Evolutionary conservation across 2,113 vertebrate genomes (phyloP).

Genomic region (Spilogale gracilis): DNA sequence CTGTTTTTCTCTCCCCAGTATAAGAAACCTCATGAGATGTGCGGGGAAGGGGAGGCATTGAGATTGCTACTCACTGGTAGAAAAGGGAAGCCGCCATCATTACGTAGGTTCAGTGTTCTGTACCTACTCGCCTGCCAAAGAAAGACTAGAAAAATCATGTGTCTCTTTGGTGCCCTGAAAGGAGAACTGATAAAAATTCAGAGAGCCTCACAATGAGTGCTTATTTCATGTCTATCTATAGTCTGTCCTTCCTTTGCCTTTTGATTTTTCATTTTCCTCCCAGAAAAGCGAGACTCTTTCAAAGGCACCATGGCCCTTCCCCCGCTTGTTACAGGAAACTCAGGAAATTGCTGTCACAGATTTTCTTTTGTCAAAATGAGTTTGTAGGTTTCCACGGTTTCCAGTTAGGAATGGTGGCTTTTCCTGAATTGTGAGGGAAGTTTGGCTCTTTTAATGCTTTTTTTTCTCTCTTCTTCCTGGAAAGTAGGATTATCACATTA

Average conservation of each 20-base stretch:
- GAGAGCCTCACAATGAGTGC: neutral
- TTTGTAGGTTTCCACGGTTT: neutral
- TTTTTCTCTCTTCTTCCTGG: neutral
- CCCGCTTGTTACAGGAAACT: neutral
- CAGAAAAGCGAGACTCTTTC: slow-evolving; percentile 6
- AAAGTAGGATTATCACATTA: neutral
- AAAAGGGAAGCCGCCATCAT: neutral
- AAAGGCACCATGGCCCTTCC: neutral
- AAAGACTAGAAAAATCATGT: neutral
- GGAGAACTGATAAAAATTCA: neutral
- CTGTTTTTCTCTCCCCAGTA: accelerated
- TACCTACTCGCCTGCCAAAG: neutral
- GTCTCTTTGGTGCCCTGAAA: neutral
- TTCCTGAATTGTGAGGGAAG: neutral
- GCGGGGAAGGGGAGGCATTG: neutral
- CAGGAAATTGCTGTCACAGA: neutral
- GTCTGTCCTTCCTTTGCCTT: neutral
- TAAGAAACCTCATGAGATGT: neutral
- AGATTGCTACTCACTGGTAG: neutral
- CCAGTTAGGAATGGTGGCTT: neutral
- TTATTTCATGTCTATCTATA: neutral
- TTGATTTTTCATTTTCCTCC: neutral
- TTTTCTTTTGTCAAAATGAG: neutral
- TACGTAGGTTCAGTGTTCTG: neutral
- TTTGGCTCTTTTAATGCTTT: neutral